phyloP scores from a whole-genome alignment of 2,888 invertebrate genomes.

The Bruchidius siliquastri region DNA sequence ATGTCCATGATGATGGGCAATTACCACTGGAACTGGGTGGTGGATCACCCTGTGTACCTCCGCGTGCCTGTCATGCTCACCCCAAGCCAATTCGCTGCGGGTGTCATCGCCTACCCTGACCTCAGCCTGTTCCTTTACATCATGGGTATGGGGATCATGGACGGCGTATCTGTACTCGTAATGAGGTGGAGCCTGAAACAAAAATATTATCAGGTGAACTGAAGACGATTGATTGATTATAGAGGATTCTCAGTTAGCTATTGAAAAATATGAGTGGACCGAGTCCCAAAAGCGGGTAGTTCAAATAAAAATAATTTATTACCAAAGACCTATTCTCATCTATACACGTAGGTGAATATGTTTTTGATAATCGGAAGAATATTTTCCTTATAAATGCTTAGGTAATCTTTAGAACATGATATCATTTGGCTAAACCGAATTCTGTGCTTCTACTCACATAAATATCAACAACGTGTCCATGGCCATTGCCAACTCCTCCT shows the following conservation, averaged over 20 bases:
- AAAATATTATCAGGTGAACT: background rate
- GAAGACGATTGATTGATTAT: too few species aligned
- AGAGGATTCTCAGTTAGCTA: too few species aligned
- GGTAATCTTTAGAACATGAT: too few species aligned
- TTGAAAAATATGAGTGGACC: too few species aligned
- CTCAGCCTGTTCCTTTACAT: conserved; percentile 26
- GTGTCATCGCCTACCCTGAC: conserved; percentile 23
- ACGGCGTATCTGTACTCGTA: conserved; percentile 30
- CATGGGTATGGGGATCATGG: conserved; percentile 26
- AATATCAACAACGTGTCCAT: background rate
- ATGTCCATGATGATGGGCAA: background rate
- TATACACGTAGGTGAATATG: too few species aligned
- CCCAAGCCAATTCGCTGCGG: conserved; percentile 13
- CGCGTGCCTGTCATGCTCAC: conserved; percentile 13
- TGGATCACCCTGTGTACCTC: conserved; percentile 12
- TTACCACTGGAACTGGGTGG: background rate
- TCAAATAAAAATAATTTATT: too few species aligned
- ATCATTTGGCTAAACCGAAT: too few species aligned
- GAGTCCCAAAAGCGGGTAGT: too few species aligned
- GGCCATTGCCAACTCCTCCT: background rate
- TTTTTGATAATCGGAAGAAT: too few species aligned
- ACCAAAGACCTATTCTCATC: too few species aligned
- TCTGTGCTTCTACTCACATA: background rate
- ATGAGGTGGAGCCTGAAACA: conserved; percentile 24
- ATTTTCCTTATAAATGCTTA: too few species aligned